Base-by-base conservation (phyloP, 1,140 invertebrate species). In the Meloidogyne exigua region DNA sequence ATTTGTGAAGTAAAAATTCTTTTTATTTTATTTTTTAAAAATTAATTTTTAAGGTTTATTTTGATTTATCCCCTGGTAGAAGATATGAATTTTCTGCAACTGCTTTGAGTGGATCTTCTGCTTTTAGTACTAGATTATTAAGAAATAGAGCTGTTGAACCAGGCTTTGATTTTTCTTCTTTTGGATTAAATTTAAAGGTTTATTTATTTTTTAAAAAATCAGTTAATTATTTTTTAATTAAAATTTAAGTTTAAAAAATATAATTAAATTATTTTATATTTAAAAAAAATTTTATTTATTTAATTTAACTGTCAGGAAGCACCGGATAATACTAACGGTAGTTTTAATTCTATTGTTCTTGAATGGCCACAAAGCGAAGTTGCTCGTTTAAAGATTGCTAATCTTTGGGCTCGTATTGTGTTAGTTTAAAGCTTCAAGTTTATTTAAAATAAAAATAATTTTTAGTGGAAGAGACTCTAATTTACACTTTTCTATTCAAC, bases 401-500 rank as follows among this genome's bases (percentile, higher is more conserved):
- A 87, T 63, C 67, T 87, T 9, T 87, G 85, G 85, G 73, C 77
- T 4, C 84, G 85, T 44, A 78, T 83, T 28, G 76, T 87, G 21
- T 70, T 57, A 2, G 68, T 70, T 26, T 7, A 21, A 7, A 18
- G 9, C 18, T 32, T 3, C 2, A 32, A 3, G 2, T 39, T 23
- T 9, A 44, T 57, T 70, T n/a, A n/a, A 9, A 57, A 57, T 15
- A 57, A 57, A 57, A 9, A 9, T 5, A n/a, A n/a, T n/a, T 57
- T 7, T n/a, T 57, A 70, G 68, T 9, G 85, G 85, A 9, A 75
- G 79, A 25, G 84, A 80, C 4, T 83, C 84, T 23, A 76, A 81
- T 36, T 67, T 86, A 18, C 86, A 86, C 67, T 70, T 87, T 57
- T 65, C 81, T 70, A 73, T 86, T n/a, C 76, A 82, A 28, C 77